These are phyloP conservation scores for Uria aalge DNA, from an alignment of 2,113 vertebrate genomes.

Conservation along the genomic window DNA sequence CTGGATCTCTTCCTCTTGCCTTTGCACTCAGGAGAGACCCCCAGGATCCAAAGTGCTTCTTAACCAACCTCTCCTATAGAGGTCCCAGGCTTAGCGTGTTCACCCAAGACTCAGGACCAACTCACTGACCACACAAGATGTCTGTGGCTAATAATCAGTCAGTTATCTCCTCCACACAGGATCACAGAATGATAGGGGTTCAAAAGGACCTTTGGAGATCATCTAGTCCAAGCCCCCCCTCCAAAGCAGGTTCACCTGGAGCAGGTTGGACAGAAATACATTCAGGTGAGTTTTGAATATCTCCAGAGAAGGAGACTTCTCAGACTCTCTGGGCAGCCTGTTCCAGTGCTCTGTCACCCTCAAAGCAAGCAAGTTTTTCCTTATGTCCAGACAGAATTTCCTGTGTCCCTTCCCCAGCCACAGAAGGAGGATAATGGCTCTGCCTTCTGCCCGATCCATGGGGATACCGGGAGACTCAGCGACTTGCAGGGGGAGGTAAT, in stretches of 20 bases:
- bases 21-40: neutral
- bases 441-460: neutral
- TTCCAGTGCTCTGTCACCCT: neutral
- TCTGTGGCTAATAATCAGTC: neutral
- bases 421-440: neutral
- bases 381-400: neutral
- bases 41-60: neutral
- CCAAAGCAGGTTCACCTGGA: neutral
- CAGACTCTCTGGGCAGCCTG: neutral
- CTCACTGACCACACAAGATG: neutral
- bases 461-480: neutral
- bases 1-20: neutral
- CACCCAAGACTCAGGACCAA: neutral
- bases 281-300: neutral
- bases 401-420: neutral
- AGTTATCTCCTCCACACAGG: neutral
- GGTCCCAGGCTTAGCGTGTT: neutral
- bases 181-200: neutral
- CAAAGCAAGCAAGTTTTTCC: neutral
- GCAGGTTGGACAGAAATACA: neutral
- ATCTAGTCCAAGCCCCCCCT: no score
- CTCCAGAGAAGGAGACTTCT: neutral
- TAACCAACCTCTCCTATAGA: neutral
- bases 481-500: neutral
- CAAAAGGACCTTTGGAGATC: neutral